Percentiles rank a stretch among this genome's conserved stretches.
Conservation (phyloP, 2,113 vertebrate genomes). For the Oplegnathus fasciatus region DNA sequence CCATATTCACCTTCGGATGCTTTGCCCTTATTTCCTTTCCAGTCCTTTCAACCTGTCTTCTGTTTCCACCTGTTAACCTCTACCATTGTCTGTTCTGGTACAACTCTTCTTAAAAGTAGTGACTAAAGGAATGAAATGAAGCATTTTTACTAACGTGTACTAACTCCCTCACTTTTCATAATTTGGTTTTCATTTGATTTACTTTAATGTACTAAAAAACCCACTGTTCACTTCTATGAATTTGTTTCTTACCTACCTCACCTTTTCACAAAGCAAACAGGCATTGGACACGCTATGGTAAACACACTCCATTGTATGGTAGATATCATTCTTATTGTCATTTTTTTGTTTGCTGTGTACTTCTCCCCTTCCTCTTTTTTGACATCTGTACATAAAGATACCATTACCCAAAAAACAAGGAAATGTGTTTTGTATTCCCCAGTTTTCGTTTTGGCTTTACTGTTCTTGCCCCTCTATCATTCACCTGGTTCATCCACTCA, state of each 20-base stretch:
- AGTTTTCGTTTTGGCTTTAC: constrained; percentile 51
- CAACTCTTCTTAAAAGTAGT: background rate
- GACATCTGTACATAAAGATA: constrained; percentile 67
- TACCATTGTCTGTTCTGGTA: no score
- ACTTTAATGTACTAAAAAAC: constrained; percentile 56
- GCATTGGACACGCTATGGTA: constrained; percentile 95
- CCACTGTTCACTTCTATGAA: constrained; percentile 88
- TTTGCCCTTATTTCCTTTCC: background rate
- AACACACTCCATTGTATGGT: constrained; percentile 99
- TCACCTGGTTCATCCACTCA: background rate
- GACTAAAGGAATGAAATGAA: background rate
- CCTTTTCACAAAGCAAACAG: constrained; percentile 95
- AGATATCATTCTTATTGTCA: constrained; percentile 97
- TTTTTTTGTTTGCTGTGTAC: constrained; percentile 94
- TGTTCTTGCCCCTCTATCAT: constrained; percentile 79
- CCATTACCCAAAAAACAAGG: constrained; percentile 44
- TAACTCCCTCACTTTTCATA: background rate
- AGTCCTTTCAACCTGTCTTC: background rate
- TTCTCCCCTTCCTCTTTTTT: constrained; percentile 75
- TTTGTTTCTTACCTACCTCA: constrained; percentile 86
- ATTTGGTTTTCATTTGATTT: constrained; percentile 32
- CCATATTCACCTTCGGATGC: background rate
- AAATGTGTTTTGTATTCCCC: constrained; percentile 16
- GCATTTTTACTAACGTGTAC: background rate
- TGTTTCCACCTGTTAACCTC: constrained; percentile 4